Evolutionary conservation across 2,797 vertebrate genomes (phyloP).

Genomic region (Hyperoplus immaculatus): DNA sequence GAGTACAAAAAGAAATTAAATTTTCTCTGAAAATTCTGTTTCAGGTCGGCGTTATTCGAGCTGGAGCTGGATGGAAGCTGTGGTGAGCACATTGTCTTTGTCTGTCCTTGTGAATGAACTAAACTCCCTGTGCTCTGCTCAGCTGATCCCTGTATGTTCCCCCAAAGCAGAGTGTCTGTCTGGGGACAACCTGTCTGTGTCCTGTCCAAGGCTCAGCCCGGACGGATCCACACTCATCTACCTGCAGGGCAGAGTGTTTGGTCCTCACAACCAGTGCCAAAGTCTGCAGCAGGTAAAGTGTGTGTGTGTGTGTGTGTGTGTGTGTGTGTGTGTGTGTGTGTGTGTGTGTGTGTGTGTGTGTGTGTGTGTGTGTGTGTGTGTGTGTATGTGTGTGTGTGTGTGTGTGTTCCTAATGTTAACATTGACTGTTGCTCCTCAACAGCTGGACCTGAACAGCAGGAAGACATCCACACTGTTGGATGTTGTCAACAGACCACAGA

Average conservation of each 20-base stretch:
- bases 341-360: background rate
- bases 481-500: constrained; percentile 79
- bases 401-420: background rate
- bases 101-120: background rate
- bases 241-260: constrained; percentile 86
- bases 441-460: constrained; percentile 80
- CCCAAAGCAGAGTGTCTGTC: constrained; percentile 80
- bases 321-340: background rate
- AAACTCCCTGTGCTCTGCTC: background rate
- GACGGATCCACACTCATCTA: constrained; percentile 82
- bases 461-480: constrained; percentile 78
- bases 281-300: constrained; percentile 82
- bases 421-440: constrained; percentile 30
- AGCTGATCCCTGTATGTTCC: background rate
- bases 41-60: constrained; percentile 84
- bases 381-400: background rate
- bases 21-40: constrained; percentile 2
- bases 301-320: background rate
- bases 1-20: no score
- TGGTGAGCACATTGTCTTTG: constrained; percentile 75
- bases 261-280: constrained; percentile 87
- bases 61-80: constrained; percentile 80
- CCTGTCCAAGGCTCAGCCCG: constrained; percentile 85
- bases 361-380: background rate
- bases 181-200: constrained; percentile 77